Conservation (phyloP, 2,797 vertebrate genomes). For the Syndactyla subalaris region DNA sequence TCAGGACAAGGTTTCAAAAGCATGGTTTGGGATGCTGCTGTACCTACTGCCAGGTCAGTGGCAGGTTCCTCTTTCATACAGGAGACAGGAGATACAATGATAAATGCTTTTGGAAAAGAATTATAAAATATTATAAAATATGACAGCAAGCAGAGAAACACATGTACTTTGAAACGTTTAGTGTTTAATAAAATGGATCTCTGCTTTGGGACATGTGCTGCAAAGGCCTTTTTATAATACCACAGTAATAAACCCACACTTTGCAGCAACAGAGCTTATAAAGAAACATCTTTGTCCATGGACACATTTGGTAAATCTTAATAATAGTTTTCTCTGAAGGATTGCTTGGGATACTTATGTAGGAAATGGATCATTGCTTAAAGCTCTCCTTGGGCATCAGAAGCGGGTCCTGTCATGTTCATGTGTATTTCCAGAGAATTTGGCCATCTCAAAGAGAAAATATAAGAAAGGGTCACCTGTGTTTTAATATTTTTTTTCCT, state of each 20-base stretch:
- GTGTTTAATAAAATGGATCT: neutral
- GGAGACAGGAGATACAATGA: neutral
- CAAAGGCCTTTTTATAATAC: neutral
- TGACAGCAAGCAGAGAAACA: neutral
- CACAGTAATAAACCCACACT: neutral
- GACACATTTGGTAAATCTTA: neutral
- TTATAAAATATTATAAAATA: neutral
- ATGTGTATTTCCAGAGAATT: neutral
- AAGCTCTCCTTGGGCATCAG: neutral
- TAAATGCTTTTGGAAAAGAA: neutral
- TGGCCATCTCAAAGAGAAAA: neutral
- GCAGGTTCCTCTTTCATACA: neutral
- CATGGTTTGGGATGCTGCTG: neutral
- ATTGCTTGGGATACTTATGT: neutral
- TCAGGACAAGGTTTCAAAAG: neutral
- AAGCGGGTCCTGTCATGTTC: neutral
- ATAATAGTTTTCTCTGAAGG: neutral
- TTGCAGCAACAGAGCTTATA: neutral
- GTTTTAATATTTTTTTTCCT: neutral
- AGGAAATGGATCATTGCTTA: neutral
- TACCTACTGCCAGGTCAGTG: fast-evolving
- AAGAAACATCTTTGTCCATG: neutral
- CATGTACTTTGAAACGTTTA: neutral
- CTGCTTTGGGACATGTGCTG: neutral
- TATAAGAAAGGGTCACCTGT: neutral